Percentiles rank a stretch among this genome's conserved stretches.
Evolutionary conservation across 2,797 vertebrate genomes (phyloP).

Genomic region (Sebastes alutus): DNA sequence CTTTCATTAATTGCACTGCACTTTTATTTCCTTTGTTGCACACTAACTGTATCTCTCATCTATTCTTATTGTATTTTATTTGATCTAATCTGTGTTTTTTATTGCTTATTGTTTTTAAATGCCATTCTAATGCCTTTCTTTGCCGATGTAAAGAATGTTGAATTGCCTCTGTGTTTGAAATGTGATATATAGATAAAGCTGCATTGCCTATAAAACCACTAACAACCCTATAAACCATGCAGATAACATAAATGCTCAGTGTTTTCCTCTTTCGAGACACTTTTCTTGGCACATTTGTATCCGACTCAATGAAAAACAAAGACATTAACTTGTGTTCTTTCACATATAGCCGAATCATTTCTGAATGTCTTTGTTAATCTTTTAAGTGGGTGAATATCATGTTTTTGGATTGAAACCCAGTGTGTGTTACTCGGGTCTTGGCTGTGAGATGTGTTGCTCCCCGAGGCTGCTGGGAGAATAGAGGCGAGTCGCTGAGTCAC

Average conservation of each 20-base stretch:
- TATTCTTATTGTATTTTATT: background rate
- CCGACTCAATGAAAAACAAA: background rate
- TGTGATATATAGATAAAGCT: background rate
- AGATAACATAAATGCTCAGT: background rate
- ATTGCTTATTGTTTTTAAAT: background rate
- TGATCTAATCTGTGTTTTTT: background rate
- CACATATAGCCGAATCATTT: background rate
- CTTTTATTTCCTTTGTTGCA: too few relatives aligned
- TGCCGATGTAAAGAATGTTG: background rate
- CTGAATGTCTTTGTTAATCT: background rate
- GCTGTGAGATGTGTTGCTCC: conserved; percentile 7
- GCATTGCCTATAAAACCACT: background rate
- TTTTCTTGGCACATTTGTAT: background rate
- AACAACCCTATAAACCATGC: background rate
- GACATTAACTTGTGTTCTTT: background rate
- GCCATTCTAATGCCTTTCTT: background rate
- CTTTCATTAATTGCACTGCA: too few relatives aligned
- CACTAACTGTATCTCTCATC: too few relatives aligned
- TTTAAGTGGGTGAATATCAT: background rate
- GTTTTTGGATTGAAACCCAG: background rate
- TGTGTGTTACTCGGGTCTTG: conserved; percentile 15
- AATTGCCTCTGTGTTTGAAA: background rate
- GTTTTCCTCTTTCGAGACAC: background rate
- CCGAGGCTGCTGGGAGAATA: conserved; percentile 37
- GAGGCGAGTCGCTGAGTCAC: conserved; percentile 50